Conservation (phyloP, 2,797 vertebrate species). For the Clamator glandarius region DNA sequence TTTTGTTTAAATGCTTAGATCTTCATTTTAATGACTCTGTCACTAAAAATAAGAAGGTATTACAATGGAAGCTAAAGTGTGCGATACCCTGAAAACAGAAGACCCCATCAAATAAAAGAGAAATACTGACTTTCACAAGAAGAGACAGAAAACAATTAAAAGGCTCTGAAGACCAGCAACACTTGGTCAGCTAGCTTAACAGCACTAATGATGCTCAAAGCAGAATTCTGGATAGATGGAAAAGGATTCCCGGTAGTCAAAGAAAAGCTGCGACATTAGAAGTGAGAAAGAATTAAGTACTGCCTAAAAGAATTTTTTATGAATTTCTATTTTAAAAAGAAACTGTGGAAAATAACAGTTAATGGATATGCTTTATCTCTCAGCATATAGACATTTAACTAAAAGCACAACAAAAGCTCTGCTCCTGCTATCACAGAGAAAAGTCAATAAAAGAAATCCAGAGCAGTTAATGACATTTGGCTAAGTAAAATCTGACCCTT, state of each 20-base stretch:
- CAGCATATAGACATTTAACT: not conserved
- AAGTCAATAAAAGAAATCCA: slow-evolving; percentile 16
- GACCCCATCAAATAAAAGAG: not conserved
- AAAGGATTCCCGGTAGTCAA: not conserved
- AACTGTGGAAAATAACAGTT: not conserved
- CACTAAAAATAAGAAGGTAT: not conserved
- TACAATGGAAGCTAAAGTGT: not conserved
- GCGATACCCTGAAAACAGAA: not conserved
- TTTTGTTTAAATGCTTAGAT: not conserved
- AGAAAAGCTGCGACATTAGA: not conserved
- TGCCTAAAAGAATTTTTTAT: not conserved
- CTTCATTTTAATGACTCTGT: not conserved
- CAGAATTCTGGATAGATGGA: not conserved
- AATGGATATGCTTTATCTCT: not conserved
- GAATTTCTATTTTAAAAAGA: not conserved
- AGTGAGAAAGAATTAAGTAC: not conserved
- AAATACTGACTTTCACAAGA: not conserved
- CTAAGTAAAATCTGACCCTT: not conserved
- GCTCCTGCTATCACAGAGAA: not conserved
- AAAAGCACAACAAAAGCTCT: not conserved
- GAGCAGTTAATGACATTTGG: slow-evolving; percentile 11
- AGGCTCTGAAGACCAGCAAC: not conserved
- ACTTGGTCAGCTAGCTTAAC: not conserved
- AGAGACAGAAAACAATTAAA: not conserved
- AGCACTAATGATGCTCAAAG: not conserved